Evolutionary conservation across 2,888 invertebrate genomes (phyloP), one percentile per base, ranked within the genome.

Genomic region (Bombylius major): DNA sequence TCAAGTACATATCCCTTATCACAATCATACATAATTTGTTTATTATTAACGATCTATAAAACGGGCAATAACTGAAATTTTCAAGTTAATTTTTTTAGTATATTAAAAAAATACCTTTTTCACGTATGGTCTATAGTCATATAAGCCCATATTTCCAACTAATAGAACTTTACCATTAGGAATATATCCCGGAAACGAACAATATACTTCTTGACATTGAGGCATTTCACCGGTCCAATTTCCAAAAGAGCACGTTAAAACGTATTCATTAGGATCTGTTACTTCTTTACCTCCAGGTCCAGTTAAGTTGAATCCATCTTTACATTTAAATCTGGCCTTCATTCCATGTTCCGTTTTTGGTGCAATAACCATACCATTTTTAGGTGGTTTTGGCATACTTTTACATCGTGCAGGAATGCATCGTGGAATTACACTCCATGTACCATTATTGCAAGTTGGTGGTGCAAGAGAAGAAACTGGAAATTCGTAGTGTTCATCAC

Each of bases 291-390:
- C 78, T 54, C 73, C 66, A 9, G 82, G 81, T 6, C 87, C 92
- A 47, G 82, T 80, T n/a, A 96, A 74, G 58, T 84, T 83, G 69
- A 81, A 98, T 0, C 98, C 98, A 66, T 97, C 95, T 66, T 91
- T 89, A 69, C 98, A 98, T 62, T 87, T 84, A 71, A 93, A 98
- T 36, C 89, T 79, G 0, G 98, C 98, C 67, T 86, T 86, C 87
- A 94, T 93, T 0, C 95, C 94, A 68, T 99, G 98, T 60, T 93
- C 91, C n/a, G 93, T 93, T 69, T 95, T 95, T 0, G 97, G 94
- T 1, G 96, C 98, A 56, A 98, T 87, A 5, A 97, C 94, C 84
- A 96, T 90, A 0, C 98, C 97, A 66, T 95, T 88, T 54, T 89
- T 86, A 0, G 98, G 94, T 5, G 85, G 78, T 58, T 81, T 84